Base-by-base conservation (phyloP, 2,888 invertebrate species). In the Chymomyza fuscimana region DNA sequence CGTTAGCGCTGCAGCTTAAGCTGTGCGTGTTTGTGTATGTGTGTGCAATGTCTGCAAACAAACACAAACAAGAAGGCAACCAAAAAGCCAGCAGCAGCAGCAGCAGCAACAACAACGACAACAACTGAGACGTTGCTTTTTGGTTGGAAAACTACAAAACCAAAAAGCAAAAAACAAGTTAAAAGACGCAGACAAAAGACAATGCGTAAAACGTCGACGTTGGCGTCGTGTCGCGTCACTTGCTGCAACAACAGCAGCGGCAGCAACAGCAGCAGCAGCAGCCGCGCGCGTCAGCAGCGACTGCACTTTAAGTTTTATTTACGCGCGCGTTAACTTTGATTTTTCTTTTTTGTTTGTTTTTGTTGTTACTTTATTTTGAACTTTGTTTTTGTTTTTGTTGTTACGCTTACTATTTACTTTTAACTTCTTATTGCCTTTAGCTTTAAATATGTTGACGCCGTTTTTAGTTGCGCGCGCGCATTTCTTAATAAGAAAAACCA, bases 401-500 rank as follows among this genome's bases (percentile, higher is more conserved):
- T 25, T 25, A 25, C 25, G 25, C 25, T 25, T 25, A 25, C 16
- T 15, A 16, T 15, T 51, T 51, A 16, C 51, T 51, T 51, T 51
- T 51, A 5, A 16, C 16, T 25, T 25, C 25, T 25, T 25, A 25
- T 25, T 51, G 15, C 51, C 16, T 32, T 75, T 69, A 72, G 25
- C 72, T 68, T 67, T 75, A 61, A 73, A 67, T 75, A 74, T 76
- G 78, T 70, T 71, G 70, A 64, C 62, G 67, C 60, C 54, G 50
- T 22, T 76, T 79, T 79, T 73, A 78, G 81, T 78, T 83, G 83
- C 81, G 83, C 83, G 81, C 83, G 82, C 82, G 83, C 83, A 82
- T 83, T 81, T 70, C 68, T 62, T 70, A 75, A 70, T 67, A 63
- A 75, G 56, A 71, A 69, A 25, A 19, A 16, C 9, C 4, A 54